Percentiles rank a stretch among this genome's conserved stretches.
Conservation (phyloP, 1,140 invertebrate species). For the Tetramorium alpestre region DNA sequence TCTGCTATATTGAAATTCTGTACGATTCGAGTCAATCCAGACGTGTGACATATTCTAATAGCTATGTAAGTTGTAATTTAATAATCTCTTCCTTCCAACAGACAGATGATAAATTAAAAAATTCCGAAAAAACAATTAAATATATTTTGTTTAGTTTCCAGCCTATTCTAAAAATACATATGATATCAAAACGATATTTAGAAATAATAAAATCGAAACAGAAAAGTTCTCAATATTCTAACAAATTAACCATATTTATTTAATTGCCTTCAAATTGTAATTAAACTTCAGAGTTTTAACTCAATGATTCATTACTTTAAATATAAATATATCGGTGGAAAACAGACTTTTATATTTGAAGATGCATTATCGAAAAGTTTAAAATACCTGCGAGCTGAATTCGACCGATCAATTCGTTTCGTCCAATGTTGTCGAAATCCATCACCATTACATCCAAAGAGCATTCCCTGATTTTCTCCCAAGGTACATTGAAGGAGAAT, state of each 20-base stretch:
- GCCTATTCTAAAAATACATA: background rate
- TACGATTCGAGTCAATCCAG: background rate
- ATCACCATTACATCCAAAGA: constrained; percentile 97
- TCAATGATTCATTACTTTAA: background rate
- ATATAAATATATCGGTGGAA: background rate
- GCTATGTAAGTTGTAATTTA: background rate
- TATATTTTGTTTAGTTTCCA: background rate
- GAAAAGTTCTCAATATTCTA: background rate
- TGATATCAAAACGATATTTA: background rate
- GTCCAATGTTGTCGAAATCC: constrained; percentile 97
- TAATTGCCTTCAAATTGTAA: background rate
- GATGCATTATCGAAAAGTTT: background rate
- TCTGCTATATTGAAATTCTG: background rate
- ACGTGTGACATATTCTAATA: background rate
- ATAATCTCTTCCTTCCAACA: background rate
- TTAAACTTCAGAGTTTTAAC: background rate
- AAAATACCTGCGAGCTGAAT: constrained; percentile 93
- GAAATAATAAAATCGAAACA: background rate
- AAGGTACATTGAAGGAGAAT: constrained; percentile 96
- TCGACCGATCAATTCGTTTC: constrained; percentile 96
- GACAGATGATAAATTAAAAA: background rate
- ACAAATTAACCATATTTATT: background rate
- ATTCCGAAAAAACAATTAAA: background rate
- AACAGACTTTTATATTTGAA: background rate
- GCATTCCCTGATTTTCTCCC: constrained; percentile 97